A percentile compares a stretch with the other conserved stretches of the same genome.
Evolutionary conservation across 1,140 invertebrate genomes (phyloP).

Genomic region (Calosoma granatense): DNA sequence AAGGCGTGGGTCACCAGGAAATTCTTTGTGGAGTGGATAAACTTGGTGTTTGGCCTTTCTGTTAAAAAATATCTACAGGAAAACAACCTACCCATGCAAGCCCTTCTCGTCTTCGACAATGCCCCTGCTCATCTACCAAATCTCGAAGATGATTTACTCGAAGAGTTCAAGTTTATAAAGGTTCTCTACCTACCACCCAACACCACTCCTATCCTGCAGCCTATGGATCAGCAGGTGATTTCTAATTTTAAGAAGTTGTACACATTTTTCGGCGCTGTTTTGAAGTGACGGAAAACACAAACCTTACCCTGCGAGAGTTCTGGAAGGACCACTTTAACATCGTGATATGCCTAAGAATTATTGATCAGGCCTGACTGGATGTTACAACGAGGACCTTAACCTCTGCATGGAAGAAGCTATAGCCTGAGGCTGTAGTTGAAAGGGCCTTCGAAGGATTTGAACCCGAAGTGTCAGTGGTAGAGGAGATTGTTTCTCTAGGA

Average conservation of each 20-base stretch:
- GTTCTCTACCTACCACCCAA: constrained; percentile 31
- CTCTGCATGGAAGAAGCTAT: constrained; percentile 28
- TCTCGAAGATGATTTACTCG: constrained; percentile 22
- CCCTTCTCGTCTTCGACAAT: constrained; percentile 29
- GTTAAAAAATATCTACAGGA: constrained; percentile 30
- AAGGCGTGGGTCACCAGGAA: constrained; percentile 32
- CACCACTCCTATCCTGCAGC: constrained; percentile 37
- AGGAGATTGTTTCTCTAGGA: constrained; percentile 28
- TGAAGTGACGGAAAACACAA: constrained; percentile 20
- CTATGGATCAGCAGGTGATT: constrained; percentile 40
- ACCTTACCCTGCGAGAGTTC: constrained; percentile 19
- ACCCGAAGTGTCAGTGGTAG: constrained; percentile 20
- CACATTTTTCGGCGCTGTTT: constrained; percentile 48
- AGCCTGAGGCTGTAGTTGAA: constrained; percentile 18
- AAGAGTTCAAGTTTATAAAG: constrained; percentile 24
- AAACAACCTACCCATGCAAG: constrained; percentile 25
- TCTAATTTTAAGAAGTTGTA: constrained; percentile 22
- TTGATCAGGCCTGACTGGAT: constrained; percentile 22
- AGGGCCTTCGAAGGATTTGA: constrained; percentile 20
- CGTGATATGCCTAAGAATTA: constrained; percentile 25
- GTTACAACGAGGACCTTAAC: constrained; percentile 19
- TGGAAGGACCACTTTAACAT: constrained; percentile 20
- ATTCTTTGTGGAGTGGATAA: constrained; percentile 28
- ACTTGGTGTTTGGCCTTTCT: constrained; percentile 25
- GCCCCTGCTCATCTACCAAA: constrained; percentile 26